Evolutionary conservation across 1,140 invertebrate species (phyloP).

Genomic region (Dinoponera quadriceps): DNA sequence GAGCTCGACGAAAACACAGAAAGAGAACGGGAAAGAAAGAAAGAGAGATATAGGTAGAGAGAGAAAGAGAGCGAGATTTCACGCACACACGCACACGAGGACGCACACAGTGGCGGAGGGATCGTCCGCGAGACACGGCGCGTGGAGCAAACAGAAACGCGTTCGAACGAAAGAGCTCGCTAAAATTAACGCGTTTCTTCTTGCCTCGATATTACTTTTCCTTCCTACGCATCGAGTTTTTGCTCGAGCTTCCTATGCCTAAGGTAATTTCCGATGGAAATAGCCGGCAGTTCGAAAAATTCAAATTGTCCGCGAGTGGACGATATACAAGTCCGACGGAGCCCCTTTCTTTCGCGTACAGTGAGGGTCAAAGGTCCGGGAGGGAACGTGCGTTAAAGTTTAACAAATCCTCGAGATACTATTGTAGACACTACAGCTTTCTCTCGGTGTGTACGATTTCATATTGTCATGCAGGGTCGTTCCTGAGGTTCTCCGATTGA

Average conservation of each 20-base stretch:
- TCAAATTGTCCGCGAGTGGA: slow-evolving; percentile 17
- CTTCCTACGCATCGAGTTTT: background rate
- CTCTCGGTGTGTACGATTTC: background rate
- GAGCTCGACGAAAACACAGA: slow-evolving; percentile 4
- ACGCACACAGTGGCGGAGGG: background rate
- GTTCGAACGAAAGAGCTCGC: slow-evolving; percentile 9
- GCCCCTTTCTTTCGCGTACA: background rate
- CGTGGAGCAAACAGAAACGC: slow-evolving; percentile 37
- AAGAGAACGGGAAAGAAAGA: background rate
- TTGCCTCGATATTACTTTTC: background rate
- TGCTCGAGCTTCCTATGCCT: background rate
- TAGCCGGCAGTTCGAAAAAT: background rate
- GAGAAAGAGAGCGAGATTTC: background rate
- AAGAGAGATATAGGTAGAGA: background rate
- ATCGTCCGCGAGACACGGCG: slow-evolving; percentile 25
- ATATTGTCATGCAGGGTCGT: too few relatives aligned
- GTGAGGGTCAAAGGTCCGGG: background rate
- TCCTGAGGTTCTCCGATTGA: background rate
- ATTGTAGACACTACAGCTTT: background rate
- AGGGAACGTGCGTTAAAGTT: background rate
- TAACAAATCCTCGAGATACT: background rate
- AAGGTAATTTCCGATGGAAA: background rate
- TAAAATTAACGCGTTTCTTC: slow-evolving; percentile 27
- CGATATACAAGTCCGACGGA: background rate
- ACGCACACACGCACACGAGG: background rate